Evolutionary conservation across 2,888 invertebrate species (phyloP).

Genomic region (Thymelicus lineola): DNA sequence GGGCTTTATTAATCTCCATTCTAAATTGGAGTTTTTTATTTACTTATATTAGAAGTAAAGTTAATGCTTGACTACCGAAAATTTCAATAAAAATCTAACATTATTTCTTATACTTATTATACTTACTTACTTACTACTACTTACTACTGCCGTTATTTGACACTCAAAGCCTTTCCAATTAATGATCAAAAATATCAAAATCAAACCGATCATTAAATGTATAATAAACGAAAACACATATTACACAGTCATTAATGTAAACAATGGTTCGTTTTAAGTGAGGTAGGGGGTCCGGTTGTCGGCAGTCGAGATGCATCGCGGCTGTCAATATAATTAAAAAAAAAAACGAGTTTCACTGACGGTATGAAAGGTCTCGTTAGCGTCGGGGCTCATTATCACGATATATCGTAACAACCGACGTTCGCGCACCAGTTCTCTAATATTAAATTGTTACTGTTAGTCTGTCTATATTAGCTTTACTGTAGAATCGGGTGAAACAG

Average conservation of each 20-base stretch:
- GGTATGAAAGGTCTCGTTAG: slow-evolving; percentile 73
- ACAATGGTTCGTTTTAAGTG: slow-evolving; percentile 29
- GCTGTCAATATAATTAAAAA: slow-evolving; percentile 74
- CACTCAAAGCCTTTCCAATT: background rate
- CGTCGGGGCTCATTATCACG: slow-evolving; percentile 64
- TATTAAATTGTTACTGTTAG: slow-evolving; percentile 8
- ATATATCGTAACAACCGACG: slow-evolving; percentile 61
- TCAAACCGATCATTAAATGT: background rate
- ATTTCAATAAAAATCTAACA: background rate
- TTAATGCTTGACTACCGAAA: too few relatives aligned
- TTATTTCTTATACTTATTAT: background rate
- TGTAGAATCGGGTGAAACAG: too few relatives aligned
- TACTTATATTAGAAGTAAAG: too few relatives aligned
- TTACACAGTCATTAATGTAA: slow-evolving; percentile 29
- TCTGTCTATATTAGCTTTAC: background rate
- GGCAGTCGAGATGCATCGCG: slow-evolving; percentile 34
- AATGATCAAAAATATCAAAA: background rate
- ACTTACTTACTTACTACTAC: too few relatives aligned
- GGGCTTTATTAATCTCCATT: too few relatives aligned
- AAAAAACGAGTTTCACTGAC: slow-evolving; percentile 62
- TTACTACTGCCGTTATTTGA: slow-evolving; percentile 1
- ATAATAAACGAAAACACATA: slow-evolving; percentile 13
- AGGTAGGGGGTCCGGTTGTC: slow-evolving; percentile 29
- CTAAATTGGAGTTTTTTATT: too few relatives aligned
- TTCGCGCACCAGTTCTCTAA: slow-evolving; percentile 23